Percentiles rank a stretch among this genome's conserved stretches.
These are phyloP conservation scores for Drosophila tropicalis DNA, from an alignment of 1,140 invertebrate genomes.

Conservation along the genomic window DNA sequence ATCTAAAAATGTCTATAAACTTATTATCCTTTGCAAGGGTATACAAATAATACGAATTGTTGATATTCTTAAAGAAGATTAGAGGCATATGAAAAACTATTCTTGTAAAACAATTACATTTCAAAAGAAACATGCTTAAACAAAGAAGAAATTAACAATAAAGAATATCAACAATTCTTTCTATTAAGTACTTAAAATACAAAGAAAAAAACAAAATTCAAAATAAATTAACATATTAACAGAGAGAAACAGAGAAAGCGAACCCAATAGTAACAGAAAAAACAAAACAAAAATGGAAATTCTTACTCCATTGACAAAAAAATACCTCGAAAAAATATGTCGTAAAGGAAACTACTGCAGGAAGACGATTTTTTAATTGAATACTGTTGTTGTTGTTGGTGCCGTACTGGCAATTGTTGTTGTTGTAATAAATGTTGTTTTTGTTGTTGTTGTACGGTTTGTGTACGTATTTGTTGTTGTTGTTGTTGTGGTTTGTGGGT, in stretches of 20 bases:
- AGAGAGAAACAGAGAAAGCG: slow-evolving; percentile 34
- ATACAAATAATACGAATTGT: too few relatives aligned
- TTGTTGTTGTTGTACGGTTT: slow-evolving; percentile 56
- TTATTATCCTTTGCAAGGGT: too few relatives aligned
- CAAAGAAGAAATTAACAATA: background rate
- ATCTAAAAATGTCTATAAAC: too few relatives aligned
- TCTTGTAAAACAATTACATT: too few relatives aligned
- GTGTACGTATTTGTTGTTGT: slow-evolving; percentile 59
- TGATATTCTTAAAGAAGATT: too few relatives aligned
- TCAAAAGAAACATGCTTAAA: too few relatives aligned
- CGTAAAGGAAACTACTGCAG: slow-evolving; percentile 83
- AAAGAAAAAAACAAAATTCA: slow-evolving; percentile 20
- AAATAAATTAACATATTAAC: slow-evolving; percentile 24
- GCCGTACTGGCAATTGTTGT: slow-evolving; percentile 47
- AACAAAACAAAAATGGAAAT: slow-evolving; percentile 61
- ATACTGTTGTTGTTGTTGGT: slow-evolving; percentile 68
- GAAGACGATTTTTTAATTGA: slow-evolving; percentile 83
- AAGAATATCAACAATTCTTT: slow-evolving; percentile 27
- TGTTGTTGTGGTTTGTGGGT: slow-evolving; percentile 70
- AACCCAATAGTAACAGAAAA: slow-evolving; percentile 24
- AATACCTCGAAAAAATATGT: slow-evolving; percentile 83
- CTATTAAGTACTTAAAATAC: background rate
- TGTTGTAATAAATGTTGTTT: slow-evolving; percentile 48
- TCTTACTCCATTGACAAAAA: slow-evolving; percentile 74
- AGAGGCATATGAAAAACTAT: too few relatives aligned